Base-by-base conservation (phyloP, 2,113 vertebrate genomes). In the Hippocampus abdominalis region DNA sequence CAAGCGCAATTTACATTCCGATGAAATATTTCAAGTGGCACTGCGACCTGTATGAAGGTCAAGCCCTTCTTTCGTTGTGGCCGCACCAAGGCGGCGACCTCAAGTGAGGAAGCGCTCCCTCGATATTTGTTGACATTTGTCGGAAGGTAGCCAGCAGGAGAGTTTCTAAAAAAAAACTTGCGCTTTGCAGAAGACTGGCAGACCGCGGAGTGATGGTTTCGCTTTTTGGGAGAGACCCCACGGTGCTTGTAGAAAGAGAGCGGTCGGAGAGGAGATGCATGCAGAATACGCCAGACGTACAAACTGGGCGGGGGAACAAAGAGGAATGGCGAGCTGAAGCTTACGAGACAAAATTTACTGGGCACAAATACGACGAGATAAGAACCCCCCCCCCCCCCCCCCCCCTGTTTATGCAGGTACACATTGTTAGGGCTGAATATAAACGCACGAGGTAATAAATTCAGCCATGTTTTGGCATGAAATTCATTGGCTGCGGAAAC, bases 81-180 rank as follows among this genome's bases (percentile, higher is more conserved):
- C 39, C 64, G 60, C 75, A 90, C 88, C 91, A 90, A 91, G 79
- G 71, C 79, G 76, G 68, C 59, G 66, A 70, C 84, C 81, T 82
- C 76, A 81, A 64, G 81, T 70, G 80, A 88, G 75, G 84, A 82
- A 65, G 74, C 83, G 84, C 81, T 73, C 78, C 88, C 90, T 92
- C 86, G 89, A 92, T 92, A 88, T 85, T 84, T 66, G 12, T 74
- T 87, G 90, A 91, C 87, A 84, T 90, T 89, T 91, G 89, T 79
- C 90, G 86, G 81, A 87, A 86, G 88, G 90, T 84, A n/a, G 70
- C 76, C 44, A 78, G 84, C 29, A 32, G 29, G 29, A 32, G 29
- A 32, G 29, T 32, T 5, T 32, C 29, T 32, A 3, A 2, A 29
- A 3, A 2, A 29, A 29, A 29, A 3, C 29, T 3, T 29, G 29